Base-by-base conservation (phyloP, 1,140 invertebrate genomes). In the Bombus ignitus region DNA sequence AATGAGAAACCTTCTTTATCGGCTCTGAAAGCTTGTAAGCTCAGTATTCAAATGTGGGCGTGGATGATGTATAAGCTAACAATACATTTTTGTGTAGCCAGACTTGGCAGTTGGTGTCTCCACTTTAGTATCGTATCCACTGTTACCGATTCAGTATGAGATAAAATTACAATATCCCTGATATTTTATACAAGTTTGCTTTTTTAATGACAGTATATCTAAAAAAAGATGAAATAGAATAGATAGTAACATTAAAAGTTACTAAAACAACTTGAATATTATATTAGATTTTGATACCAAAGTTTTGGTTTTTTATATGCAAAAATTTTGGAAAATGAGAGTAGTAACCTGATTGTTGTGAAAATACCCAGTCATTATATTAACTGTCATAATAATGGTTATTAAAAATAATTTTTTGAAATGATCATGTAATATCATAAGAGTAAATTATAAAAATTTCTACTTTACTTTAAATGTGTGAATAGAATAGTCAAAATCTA, bases 1-100 rank as follows among this genome's bases (percentile, higher is more conserved):
- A 57, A 8, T 18, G 5, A 57, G 87, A 25, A 37, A 87, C 37
- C 88, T 89, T 68, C 88, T 22, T 90, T 90, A 86, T 79, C 88
- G 81, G 59, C 73, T 35, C 18, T 25, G n/a, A 39, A 83, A 89
- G 32, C 62, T 76, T 47, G 62, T 28, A 84, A 65, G 47, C 76
- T 78, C 3, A 4, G 44, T 86, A 66, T 37, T 39, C 35, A 66
- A 2, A 37, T 37, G 8, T 37, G 25, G 18, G 3, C 66, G 22
- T 37, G 18, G 15, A 15, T 32, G 32, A 22, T 15, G 2, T 35
- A 35, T 9, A 35, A 25, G 18, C 35, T 37, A 68, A 37, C 66
- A 25, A 37, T 68, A 37, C 10, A 37, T 68, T 37, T 37, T 10
- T 68, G 35, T 68, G 18, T 35, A 10, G 22, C 2, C 13, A 22